phyloP scores from a whole-genome alignment of 2,113 vertebrate species.

The Alethe castanea region DNA sequence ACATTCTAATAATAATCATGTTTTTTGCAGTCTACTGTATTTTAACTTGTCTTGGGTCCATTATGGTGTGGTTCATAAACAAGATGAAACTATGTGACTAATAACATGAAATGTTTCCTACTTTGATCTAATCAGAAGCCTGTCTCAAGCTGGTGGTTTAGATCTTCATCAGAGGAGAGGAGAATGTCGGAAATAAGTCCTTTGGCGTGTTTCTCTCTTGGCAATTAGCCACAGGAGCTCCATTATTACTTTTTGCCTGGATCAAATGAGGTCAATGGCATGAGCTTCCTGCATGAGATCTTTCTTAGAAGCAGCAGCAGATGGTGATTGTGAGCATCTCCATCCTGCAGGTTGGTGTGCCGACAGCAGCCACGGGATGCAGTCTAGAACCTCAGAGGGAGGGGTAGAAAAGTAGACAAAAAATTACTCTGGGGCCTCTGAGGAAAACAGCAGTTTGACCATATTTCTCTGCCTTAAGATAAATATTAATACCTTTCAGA shows the following conservation, averaged over 20 bases:
- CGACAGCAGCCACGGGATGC: fast-evolving
- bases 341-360: neutral
- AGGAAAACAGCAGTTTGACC: neutral
- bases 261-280: slow-evolving; percentile 45
- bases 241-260: slow-evolving; percentile 29
- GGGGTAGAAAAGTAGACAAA: neutral
- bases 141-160: slow-evolving; percentile 68
- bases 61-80: slow-evolving; percentile 61
- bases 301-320: neutral
- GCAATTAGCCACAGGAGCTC: slow-evolving; percentile 61
- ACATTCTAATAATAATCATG: slow-evolving; percentile 10
- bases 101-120: slow-evolving; percentile 64
- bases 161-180: slow-evolving; percentile 67
- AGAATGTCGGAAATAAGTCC: slow-evolving; percentile 69
- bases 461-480: neutral
- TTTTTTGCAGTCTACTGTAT: slow-evolving; percentile 10
- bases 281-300: neutral
- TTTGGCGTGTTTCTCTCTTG: slow-evolving; percentile 60
- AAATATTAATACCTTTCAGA: neutral
- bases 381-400: neutral
- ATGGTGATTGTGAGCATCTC: neutral
- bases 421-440: neutral
- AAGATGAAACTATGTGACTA: slow-evolving; percentile 67
- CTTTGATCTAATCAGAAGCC: slow-evolving; percentile 72
- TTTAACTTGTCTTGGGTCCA: slow-evolving; percentile 60